These are phyloP conservation scores for Drosophila putrida DNA, from an alignment of 2,888 invertebrate genomes.

Conservation along the genomic window DNA sequence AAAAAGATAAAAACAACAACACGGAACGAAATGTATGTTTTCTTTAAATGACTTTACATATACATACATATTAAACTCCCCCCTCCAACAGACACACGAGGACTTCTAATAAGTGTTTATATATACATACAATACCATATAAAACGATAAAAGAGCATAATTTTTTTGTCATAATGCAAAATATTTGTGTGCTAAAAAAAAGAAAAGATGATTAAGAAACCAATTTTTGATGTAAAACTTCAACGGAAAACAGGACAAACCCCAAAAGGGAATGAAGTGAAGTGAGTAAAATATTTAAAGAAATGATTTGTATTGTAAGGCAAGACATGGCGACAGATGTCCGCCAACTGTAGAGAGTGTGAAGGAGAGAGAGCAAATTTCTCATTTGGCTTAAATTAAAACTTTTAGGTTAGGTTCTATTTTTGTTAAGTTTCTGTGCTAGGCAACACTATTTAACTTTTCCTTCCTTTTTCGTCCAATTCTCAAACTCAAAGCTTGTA, in stretches of 20 bases:
- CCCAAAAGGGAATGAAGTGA: slow-evolving; percentile 28
- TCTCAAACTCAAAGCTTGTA: slow-evolving; percentile 58
- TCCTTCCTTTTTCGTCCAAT: slow-evolving; percentile 8
- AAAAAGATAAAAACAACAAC: slow-evolving; percentile 5
- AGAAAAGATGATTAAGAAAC: slow-evolving; percentile 22
- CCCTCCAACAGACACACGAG: slow-evolving; percentile 40
- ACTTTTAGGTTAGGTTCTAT: slow-evolving; percentile 9
- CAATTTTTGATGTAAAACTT: slow-evolving; percentile 72
- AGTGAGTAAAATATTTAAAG: slow-evolving; percentile 21
- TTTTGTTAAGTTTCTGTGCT: slow-evolving; percentile 15
- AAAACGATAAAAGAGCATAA: slow-evolving; percentile 57
- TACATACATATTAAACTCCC: slow-evolving; percentile 35
- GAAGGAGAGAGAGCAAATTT: slow-evolving; percentile 3
- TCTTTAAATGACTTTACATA: slow-evolving; percentile 32
- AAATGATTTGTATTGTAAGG: slow-evolving; percentile 27
- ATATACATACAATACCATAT: slow-evolving; percentile 60
- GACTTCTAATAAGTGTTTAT: slow-evolving; percentile 74
- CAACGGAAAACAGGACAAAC: slow-evolving; percentile 49
- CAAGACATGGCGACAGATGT: slow-evolving; percentile 3
- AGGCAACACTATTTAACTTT: slow-evolving; percentile 12
- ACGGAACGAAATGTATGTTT: slow-evolving; percentile 30
- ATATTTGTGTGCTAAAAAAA: slow-evolving; percentile 61
- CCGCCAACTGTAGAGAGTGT: too few relatives aligned
- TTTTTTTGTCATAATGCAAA: slow-evolving; percentile 73
- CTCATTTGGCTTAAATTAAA: slow-evolving; percentile 13